phyloP scores from a whole-genome alignment of 2,113 vertebrate species.

The Morone saxatilis region DNA sequence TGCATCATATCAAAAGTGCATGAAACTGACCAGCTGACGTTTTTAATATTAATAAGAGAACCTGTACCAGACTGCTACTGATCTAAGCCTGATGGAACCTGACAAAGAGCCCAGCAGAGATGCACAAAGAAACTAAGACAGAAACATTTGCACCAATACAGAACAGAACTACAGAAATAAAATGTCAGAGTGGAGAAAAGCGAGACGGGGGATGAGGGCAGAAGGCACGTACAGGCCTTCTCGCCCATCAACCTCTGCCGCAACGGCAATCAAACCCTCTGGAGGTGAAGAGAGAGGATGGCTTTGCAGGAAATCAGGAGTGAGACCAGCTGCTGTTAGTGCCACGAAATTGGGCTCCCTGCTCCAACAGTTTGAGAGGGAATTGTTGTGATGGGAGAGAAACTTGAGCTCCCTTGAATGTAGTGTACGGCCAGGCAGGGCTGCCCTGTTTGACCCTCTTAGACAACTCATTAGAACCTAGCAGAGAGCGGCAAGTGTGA shows the following conservation, averaged over 20 bases:
- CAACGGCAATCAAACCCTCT: conserved; percentile 30
- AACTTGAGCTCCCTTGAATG: conserved; percentile 27
- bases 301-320: conserved; percentile 34
- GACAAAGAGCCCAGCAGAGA: not conserved
- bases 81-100: not conserved
- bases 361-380: conserved; percentile 29
- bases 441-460: conserved; percentile 12
- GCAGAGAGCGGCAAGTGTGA: conserved; percentile 3
- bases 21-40: not conserved
- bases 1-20: no score
- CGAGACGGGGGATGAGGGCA: not conserved
- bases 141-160: not conserved
- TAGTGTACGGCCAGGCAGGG: not conserved
- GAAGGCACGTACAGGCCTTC: not conserved
- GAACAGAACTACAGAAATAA: not conserved
- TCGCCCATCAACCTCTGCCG: conserved; percentile 38
- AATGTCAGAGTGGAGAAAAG: conserved; percentile 20
- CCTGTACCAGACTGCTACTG: not conserved
- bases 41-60: not conserved
- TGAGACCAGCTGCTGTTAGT: conserved; percentile 24
- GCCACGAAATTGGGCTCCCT: conserved; percentile 23
- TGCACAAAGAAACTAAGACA: not conserved
- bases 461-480: conserved; percentile 27
- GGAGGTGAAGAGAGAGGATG: conserved; percentile 10
- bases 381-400: conserved; percentile 39